These are phyloP conservation scores for Tupiocoris notatus DNA, from an alignment of 2,888 invertebrate species.

Conservation along the genomic window DNA sequence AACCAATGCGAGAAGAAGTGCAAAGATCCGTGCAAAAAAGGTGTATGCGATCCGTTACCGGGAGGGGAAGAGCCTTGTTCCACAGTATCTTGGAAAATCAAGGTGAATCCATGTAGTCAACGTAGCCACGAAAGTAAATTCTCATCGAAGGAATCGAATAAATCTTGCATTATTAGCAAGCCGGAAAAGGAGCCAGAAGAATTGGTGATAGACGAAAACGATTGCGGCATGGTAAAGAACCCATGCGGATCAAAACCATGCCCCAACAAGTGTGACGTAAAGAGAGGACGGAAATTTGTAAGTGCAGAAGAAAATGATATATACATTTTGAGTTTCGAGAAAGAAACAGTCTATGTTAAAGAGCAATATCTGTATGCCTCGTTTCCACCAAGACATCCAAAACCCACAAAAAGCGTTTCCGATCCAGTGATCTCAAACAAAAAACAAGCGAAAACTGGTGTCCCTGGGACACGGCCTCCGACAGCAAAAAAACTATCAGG, in stretches of 20 bases:
- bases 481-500: neutral
- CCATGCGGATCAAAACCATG: conserved; percentile 13
- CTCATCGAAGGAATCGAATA: neutral
- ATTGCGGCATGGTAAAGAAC: neutral
- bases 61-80: conserved; percentile 10
- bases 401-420: neutral
- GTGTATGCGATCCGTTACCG: conserved; percentile 6
- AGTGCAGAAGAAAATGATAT: neutral
- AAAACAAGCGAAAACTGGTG: neutral
- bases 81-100: conserved; percentile 15
- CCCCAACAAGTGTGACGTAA: conserved; percentile 16
- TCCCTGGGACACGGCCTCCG: neutral
- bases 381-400: neutral
- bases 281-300: conserved; percentile 5
- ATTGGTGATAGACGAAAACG: neutral
- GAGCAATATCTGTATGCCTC: neutral
- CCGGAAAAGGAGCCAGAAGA: neutral
- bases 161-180: conserved; percentile 1
- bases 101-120: conserved; percentile 12
- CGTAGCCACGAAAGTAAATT: neutral
- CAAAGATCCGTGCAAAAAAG: conserved; percentile 14
- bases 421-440: neutral
- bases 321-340: neutral
- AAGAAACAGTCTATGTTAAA: neutral
- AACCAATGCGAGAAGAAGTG: neutral